A percentile compares a stretch with the other conserved stretches of the same genome.
phyloP scores from a whole-genome alignment of 2,888 invertebrate species.

The Acronicta alni region DNA sequence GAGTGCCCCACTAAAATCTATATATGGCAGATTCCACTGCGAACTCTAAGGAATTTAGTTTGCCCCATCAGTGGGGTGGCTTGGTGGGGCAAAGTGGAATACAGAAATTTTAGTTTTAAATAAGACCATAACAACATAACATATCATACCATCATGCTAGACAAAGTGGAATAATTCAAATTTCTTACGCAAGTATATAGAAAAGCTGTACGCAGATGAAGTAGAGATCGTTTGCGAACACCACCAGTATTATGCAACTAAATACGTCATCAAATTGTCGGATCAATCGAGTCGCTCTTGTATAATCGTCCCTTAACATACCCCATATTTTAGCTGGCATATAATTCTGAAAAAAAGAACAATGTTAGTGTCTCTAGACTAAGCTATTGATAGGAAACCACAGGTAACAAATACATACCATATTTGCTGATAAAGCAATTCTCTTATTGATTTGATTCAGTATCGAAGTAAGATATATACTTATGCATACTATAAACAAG shows the following conservation, averaged over 20 bases:
- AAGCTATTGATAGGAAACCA: too few relatives aligned
- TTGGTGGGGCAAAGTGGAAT: too few relatives aligned
- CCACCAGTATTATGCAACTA: slow-evolving; percentile 89
- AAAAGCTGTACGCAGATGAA: slow-evolving; percentile 92
- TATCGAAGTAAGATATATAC: slow-evolving; percentile 90
- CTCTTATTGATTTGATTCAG: slow-evolving; percentile 89
- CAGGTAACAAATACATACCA: slow-evolving; percentile 67
- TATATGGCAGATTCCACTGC: too few relatives aligned
- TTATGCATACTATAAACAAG: slow-evolving; percentile 91
- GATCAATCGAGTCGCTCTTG: slow-evolving; percentile 88
- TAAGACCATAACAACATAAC: too few relatives aligned
- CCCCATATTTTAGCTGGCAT: slow-evolving; percentile 68
- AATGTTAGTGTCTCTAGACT: too few relatives aligned
- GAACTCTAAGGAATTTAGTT: too few relatives aligned
- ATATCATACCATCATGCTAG: too few relatives aligned
- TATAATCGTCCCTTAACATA: slow-evolving; percentile 89
- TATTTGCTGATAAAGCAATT: slow-evolving; percentile 63
- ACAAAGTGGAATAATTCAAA: too few relatives aligned
- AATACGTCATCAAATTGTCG: slow-evolving; percentile 89
- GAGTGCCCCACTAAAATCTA: too few relatives aligned
- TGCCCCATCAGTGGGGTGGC: too few relatives aligned
- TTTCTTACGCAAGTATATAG: slow-evolving; percentile 89
- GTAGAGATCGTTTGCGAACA: slow-evolving; percentile 91
- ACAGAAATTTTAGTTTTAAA: too few relatives aligned
- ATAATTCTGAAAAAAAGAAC: slow-evolving; percentile 60